These are phyloP conservation scores for Pseudochaenichthys georgianus DNA, from an alignment of 2,797 vertebrate genomes.

Conservation along the genomic window DNA sequence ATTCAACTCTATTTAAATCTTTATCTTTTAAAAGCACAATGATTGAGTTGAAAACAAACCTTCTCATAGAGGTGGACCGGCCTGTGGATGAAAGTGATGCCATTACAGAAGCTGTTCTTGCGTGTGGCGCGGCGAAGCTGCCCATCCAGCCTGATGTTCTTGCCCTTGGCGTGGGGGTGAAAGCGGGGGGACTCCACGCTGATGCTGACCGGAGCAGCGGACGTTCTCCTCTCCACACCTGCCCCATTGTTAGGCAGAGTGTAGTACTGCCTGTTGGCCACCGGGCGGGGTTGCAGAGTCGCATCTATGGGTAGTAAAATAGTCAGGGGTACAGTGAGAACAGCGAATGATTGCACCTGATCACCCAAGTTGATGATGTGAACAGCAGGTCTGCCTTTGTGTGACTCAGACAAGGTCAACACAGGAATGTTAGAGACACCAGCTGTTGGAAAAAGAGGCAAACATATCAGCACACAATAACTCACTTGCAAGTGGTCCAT, in stretches of 20 bases:
- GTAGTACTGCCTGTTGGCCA: constrained; percentile 92
- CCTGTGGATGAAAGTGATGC: constrained; percentile 96
- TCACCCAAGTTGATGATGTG: not conserved
- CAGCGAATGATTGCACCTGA: constrained; percentile 32
- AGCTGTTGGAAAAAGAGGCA: constrained; percentile 60
- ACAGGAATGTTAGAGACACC: constrained; percentile 35
- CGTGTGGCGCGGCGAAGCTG: constrained; percentile 94
- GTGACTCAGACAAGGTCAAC: constrained; percentile 41
- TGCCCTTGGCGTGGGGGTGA: constrained; percentile 96
- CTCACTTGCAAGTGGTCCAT: constrained; percentile 35
- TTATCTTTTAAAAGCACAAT: not conserved
- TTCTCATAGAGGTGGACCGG: constrained; percentile 97
- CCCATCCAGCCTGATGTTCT: constrained; percentile 95
- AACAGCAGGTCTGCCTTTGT: constrained; percentile 31
- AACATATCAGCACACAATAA: constrained; percentile 51
- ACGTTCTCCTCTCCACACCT: constrained; percentile 88
- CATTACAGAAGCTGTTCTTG: constrained; percentile 98
- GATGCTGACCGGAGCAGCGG: constrained; percentile 79
- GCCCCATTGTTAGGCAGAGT: constrained; percentile 86
- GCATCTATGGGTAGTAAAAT: constrained; percentile 84
- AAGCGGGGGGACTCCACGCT: constrained; percentile 91
- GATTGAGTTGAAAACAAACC: constrained; percentile 51
- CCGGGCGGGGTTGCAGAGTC: constrained; percentile 89
- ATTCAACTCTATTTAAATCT: not conserved
- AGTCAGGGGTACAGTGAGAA: not conserved